Evolutionary conservation across 2,888 invertebrate species (phyloP).

Genomic region (Plagodis dolabraria): DNA sequence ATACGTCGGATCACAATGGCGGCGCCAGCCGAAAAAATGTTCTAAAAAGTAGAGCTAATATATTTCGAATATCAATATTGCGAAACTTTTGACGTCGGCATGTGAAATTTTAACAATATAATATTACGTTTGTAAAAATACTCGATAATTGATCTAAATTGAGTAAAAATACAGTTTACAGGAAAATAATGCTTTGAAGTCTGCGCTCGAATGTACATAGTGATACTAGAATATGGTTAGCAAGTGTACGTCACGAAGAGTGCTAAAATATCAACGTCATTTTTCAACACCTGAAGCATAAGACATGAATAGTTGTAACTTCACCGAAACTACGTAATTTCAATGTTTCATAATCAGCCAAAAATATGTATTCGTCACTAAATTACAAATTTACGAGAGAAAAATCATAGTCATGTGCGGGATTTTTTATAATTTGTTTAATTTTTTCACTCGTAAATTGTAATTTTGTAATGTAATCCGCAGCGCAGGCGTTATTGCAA

Average conservation of each 20-base stretch:
- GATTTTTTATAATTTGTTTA: too few relatives aligned
- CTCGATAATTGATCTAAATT: conserved; percentile 36
- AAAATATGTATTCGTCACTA: too few relatives aligned
- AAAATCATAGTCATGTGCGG: too few relatives aligned
- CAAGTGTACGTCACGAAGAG: conserved; percentile 16
- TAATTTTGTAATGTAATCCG: too few relatives aligned
- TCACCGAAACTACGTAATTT: too few relatives aligned
- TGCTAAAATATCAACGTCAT: conserved; percentile 20
- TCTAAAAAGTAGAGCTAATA: conserved; percentile 44
- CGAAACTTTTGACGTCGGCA: conserved; percentile 35
- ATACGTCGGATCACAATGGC: conserved; percentile 39
- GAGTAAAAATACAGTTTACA: conserved; percentile 28
- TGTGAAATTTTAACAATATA: conserved; percentile 26
- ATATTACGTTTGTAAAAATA: conserved; percentile 22
- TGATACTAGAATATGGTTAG: conserved; percentile 29
- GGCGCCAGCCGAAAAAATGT: conserved; percentile 35
- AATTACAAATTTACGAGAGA: too few relatives aligned
- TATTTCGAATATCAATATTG: conserved; percentile 38
- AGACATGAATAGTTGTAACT: neutral
- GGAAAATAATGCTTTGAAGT: conserved; percentile 17
- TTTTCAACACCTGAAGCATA: conserved; percentile 1
- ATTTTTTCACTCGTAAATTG: too few relatives aligned
- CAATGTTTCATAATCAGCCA: too few relatives aligned
- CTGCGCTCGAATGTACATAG: conserved; percentile 34
- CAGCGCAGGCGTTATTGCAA: too few relatives aligned